A percentile compares a stretch with the other conserved stretches of the same genome.
Conservation (phyloP, 2,888 invertebrate species). For the Globia sparganii region DNA sequence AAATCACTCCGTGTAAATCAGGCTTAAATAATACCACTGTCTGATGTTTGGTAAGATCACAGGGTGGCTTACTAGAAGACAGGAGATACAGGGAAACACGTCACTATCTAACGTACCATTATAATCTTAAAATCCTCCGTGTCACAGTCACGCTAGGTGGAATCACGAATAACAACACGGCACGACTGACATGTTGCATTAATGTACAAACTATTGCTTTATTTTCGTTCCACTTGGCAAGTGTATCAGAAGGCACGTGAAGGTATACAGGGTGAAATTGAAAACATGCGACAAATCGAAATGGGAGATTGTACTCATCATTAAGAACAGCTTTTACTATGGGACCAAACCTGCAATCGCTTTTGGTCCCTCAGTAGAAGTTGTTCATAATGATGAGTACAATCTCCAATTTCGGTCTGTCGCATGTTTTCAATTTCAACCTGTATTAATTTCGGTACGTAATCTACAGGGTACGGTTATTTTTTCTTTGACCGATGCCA, state of each 20-base stretch:
- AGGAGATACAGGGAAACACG: constrained; percentile 10
- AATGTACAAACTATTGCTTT: not conserved
- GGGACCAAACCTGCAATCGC: too few species aligned
- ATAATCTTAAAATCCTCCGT: constrained; percentile 45
- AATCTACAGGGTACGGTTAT: not conserved
- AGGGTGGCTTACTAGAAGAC: constrained; percentile 4
- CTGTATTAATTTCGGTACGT: not conserved
- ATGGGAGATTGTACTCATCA: too few species aligned
- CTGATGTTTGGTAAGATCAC: not conserved
- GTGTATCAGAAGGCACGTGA: not conserved
- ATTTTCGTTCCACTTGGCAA: not conserved
- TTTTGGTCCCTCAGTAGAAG: too few species aligned
- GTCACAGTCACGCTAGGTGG: constrained; percentile 19
- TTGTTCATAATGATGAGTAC: too few species aligned
- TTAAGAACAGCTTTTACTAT: too few species aligned
- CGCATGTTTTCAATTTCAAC: too few species aligned
- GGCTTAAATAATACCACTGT: constrained; percentile 10
- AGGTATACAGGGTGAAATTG: too few species aligned
- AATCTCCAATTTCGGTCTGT: too few species aligned
- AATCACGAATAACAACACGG: constrained; percentile 1
- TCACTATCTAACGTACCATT: constrained; percentile 25
- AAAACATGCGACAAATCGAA: too few species aligned
- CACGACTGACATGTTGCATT: not conserved
- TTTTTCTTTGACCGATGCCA: too few species aligned
- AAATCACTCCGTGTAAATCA: not conserved